These are phyloP conservation scores for Chelonoidis abingdonii DNA, from an alignment of 2,113 vertebrate genomes.

Conservation along the genomic window DNA sequence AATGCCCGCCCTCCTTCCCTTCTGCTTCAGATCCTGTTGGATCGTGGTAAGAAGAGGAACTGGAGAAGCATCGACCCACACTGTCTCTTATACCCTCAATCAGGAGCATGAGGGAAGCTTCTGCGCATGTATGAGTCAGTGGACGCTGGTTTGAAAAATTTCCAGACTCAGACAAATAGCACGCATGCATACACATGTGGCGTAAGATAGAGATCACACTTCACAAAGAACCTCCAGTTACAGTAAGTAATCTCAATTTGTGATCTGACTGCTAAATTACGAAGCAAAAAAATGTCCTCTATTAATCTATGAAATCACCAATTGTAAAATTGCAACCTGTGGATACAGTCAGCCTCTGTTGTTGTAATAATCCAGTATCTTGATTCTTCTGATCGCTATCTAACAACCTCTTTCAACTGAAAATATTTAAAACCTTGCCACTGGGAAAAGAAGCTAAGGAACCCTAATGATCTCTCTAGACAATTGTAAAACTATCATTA, in stretches of 20 bases:
- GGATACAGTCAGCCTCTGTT: not conserved
- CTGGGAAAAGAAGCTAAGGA: conserved; percentile 1
- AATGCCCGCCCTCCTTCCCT: not conserved
- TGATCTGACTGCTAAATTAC: not conserved
- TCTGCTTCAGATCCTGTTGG: not conserved
- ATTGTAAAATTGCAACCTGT: not conserved
- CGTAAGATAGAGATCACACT: not conserved
- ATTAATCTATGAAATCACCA: not conserved
- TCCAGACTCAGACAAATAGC: not conserved
- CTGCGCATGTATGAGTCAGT: not conserved
- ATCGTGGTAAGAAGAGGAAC: not conserved
- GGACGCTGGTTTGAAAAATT: not conserved
- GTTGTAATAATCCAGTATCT: conserved; percentile 13
- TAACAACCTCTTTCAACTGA: not conserved
- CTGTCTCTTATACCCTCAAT: not conserved
- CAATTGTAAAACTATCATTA: conserved; percentile 17
- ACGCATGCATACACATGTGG: too few species aligned
- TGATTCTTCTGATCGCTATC: not conserved
- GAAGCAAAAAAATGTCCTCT: not conserved
- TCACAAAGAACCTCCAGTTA: not conserved
- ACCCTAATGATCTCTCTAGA: conserved; percentile 52
- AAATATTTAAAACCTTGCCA: not conserved
- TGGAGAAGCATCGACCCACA: not conserved
- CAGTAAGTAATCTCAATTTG: not conserved
- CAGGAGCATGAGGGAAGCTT: not conserved